Percentiles rank a stretch among this genome's conserved stretches.
These are phyloP conservation scores for Schizothorax lantsangensis DNA, from an alignment of 2,797 vertebrate species.

Conservation along the genomic window DNA sequence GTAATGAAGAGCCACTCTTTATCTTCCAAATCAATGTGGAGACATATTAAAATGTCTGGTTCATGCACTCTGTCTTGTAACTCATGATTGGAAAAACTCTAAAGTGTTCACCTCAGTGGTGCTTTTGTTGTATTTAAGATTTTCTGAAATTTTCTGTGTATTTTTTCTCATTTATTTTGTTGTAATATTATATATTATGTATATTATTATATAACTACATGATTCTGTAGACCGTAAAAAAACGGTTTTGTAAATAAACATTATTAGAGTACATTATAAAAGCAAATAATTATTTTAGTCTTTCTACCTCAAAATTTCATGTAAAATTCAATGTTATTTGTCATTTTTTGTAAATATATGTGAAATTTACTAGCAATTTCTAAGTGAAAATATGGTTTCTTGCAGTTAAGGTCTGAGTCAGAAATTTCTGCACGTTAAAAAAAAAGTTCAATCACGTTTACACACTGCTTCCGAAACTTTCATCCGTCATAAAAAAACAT, in stretches of 20 bases:
- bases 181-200: not conserved
- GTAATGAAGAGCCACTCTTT: constrained; percentile 63
- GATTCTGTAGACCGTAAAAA: not conserved
- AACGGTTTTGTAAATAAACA: not conserved
- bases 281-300: not conserved
- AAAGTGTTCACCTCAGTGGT: constrained; percentile 22
- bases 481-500: no score
- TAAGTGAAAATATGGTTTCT: not conserved
- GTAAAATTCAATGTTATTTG: not conserved
- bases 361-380: not conserved
- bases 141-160: not conserved
- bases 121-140: constrained; percentile 34
- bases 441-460: no score
- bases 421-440: no score
- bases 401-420: no score
- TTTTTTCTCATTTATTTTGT: not conserved
- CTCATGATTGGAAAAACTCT: constrained; percentile 51
- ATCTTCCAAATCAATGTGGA: constrained; percentile 63
- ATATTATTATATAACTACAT: not conserved
- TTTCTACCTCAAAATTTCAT: not conserved
- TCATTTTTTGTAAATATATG: not conserved
- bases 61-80: constrained; percentile 24
- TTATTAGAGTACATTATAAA: not conserved
- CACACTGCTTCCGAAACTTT: no score
- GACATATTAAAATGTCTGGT: constrained; percentile 62